Evolutionary conservation across 2,797 vertebrate genomes (phyloP), one percentile per base, ranked within the genome.

Genomic region (Taenioides sp.): DNA sequence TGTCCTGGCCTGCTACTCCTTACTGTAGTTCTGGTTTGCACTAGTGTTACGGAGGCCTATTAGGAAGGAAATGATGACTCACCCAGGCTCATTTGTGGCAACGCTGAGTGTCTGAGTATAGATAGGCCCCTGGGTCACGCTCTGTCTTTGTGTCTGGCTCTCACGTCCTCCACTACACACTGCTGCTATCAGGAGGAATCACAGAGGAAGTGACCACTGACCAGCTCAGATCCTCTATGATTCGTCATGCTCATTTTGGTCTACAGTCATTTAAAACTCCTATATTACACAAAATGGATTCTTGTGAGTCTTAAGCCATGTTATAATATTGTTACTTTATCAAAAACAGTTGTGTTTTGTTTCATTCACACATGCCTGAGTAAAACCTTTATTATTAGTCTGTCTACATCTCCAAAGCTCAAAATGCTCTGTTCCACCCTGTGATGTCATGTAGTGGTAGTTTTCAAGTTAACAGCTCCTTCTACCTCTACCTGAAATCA

Each of bases 51-150:
- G 87, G 81, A 65, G 83, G 86, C 80, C 71, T 74, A 80, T 83
- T 88, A 88, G 89, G 87, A 92, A 92, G 91, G 91, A 92, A 92
- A 87, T 84, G 88, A 89, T 91, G 90, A 91, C 90, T 91, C 91
- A 88, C 80, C 62, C 82, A 82, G 76, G 83, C 82, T 89, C 90
- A 87, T 88, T 90, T 87, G 87, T 86, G 87, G 89, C 85, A 74
- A 80, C 76, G 81, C 81, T 82, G 86, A 88, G 74, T 79, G 78
- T 80, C 88, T 60, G 81, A 77, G 72, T 80, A 78, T 82, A 88
- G 83, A 87, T 83, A 85, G 80, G 82, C 63, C 59, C 71, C 74
- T 79, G 73, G 76, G 65, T 84, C 69, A 76, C 70, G 60, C 74
- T 59, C 43, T 5, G 43, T 47, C 12, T 77, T 64, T 72, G 58